Base-by-base conservation (phyloP, 2,888 invertebrate species). In the Colostygia pectinataria region DNA sequence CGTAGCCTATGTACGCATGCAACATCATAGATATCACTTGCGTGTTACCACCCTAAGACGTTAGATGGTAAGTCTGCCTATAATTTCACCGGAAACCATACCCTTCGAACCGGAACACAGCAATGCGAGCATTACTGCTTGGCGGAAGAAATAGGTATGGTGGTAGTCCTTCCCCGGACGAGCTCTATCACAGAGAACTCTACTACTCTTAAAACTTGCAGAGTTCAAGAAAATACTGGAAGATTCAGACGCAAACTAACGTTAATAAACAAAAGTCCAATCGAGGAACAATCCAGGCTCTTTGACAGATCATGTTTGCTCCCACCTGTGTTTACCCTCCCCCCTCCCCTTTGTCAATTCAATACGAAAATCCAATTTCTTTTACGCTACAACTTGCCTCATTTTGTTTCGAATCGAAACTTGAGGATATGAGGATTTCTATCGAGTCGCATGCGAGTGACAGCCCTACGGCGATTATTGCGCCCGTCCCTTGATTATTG, bases 351-450 rank as follows among this genome's bases (percentile, higher is more conserved):
- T 63, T 68, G 77, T 77, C 82, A 80, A 80, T 83, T 83, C 83
- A 81, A 83, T 83, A 80, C 80, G 65, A 78, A 69, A 85, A 85
- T 81, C 83, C 84, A 86, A 85, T 87, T 82, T 80, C 80, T 83
- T 83, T 80, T 72, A 77, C 78, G 77, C 76, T 79, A 78, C 77
- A 80, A 82, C 75, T 80, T 74, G 71, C 69, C 72, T 84, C 82
- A 81, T 84, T 83, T 79, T 76, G 76, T 81, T 77, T 74, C 53
- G 69, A 74, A 71, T 74, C 53, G 70, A 74, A 72, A 71, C 68
- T 75, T 74, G 68, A 57, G 57, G 62, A 71, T 77, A 74, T 77
- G 69, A 77, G 76, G 66, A 71, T 73, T 70, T 74, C 66, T 80
- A 74, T 76, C 13, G 14, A 33, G 20, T 33, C 70, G 68, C 59